Percentiles rank a stretch among this genome's conserved stretches.
Evolutionary conservation across 2,113 vertebrate genomes (phyloP).

Genomic region (Lipotes vexillifer): DNA sequence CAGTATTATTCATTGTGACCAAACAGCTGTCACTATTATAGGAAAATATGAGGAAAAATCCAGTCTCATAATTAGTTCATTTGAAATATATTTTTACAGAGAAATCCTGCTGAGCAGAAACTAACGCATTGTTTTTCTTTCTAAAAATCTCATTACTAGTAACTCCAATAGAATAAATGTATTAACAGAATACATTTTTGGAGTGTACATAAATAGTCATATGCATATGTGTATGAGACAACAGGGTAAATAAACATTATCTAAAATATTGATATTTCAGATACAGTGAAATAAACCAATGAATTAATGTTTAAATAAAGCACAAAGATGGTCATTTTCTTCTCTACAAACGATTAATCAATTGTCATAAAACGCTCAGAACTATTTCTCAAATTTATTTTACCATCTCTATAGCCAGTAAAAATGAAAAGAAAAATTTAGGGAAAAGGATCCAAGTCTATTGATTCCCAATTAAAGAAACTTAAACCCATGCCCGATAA

Average conservation of each 20-base stretch:
- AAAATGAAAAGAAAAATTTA: not conserved
- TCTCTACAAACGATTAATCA: slow-evolving; percentile 20
- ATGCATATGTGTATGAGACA: not conserved
- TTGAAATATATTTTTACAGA: slow-evolving; percentile 44
- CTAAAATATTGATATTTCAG: slow-evolving; percentile 27
- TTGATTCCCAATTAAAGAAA: not conserved
- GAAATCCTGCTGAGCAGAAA: slow-evolving; percentile 36
- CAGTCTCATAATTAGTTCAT: slow-evolving; percentile 8
- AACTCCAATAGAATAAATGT: not conserved
- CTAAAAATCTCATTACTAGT: slow-evolving; percentile 41
- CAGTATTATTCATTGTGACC: slow-evolving; percentile 44
- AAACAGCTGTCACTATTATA: not conserved
- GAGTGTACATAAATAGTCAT: not conserved
- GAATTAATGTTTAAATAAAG: slow-evolving; percentile 48
- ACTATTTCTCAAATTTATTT: not conserved
- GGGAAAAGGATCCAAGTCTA: not conserved
- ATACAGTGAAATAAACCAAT: not conserved
- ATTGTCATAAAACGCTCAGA: slow-evolving; percentile 15
- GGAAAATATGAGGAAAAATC: slow-evolving; percentile 25
- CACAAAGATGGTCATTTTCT: slow-evolving; percentile 17
- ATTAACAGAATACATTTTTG: too few relatives aligned
- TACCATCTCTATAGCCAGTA: not conserved
- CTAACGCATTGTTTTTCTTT: slow-evolving; percentile 30
- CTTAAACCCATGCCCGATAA: not conserved
- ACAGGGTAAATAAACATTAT: slow-evolving; percentile 32